phyloP scores from a whole-genome alignment of 2,888 invertebrate species.

The Tinea pellionella region DNA sequence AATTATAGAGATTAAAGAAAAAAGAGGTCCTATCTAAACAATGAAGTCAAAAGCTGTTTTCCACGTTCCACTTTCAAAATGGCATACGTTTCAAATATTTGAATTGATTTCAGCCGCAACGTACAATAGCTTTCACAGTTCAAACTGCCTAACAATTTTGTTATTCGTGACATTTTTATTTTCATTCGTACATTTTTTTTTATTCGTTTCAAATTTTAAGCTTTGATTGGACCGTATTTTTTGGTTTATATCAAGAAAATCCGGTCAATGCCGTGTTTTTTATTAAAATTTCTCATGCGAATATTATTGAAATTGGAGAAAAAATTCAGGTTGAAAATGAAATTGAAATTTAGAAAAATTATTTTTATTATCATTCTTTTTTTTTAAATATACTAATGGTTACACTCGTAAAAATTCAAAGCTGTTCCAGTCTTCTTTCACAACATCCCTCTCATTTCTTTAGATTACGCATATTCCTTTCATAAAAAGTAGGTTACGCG shows the following conservation, averaged over 20 bases:
- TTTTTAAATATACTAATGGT: background rate
- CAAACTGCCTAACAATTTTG: background rate
- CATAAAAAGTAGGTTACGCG: background rate
- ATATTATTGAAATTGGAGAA: no score
- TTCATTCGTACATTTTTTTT: background rate
- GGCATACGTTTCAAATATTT: background rate
- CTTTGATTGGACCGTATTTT: background rate
- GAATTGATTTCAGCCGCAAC: background rate
- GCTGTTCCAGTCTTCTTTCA: background rate
- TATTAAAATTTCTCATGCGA: no score
- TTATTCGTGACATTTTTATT: background rate
- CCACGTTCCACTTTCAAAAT: background rate
- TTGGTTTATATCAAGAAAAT: background rate
- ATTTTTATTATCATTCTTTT: no score
- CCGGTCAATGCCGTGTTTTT: background rate
- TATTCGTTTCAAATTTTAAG: background rate
- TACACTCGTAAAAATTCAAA: background rate
- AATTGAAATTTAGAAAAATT: no score
- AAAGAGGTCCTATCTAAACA: no score
- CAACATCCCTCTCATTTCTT: background rate
- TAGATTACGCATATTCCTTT: background rate
- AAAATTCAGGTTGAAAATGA: no score
- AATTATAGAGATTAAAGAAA: no score
- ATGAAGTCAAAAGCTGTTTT: no score
- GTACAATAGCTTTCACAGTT: background rate